Percentiles rank a stretch among this genome's conserved stretches.
Evolutionary conservation across 2,888 invertebrate species (phyloP).

Genomic region (Luperina testacea): DNA sequence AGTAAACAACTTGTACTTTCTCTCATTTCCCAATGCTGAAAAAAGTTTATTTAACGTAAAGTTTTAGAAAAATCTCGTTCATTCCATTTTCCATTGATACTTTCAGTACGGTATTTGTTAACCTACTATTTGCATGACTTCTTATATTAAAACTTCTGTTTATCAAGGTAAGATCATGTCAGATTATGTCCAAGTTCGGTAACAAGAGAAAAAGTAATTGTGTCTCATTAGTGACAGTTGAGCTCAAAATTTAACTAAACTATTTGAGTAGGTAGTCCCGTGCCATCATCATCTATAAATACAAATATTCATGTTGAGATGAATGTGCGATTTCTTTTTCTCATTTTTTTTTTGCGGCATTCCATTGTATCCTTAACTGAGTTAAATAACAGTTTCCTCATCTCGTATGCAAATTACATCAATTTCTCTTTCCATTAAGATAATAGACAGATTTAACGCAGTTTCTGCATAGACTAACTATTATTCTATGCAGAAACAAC

Average conservation of each 20-base stretch:
- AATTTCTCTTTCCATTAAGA: conserved; percentile 59
- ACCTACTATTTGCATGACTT: neutral
- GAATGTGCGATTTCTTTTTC: neutral
- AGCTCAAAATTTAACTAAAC: neutral
- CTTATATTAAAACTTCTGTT: neutral
- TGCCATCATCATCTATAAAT: too few species aligned
- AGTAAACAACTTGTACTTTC: conserved; percentile 21
- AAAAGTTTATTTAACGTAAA: conserved; percentile 1
- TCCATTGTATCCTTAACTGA: conserved; percentile 10
- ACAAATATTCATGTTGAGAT: neutral
- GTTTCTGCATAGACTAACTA: conserved; percentile 41
- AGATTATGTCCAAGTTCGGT: neutral
- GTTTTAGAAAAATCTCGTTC: neutral
- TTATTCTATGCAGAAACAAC: conserved; percentile 18
- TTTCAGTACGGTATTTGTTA: neutral
- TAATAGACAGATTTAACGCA: conserved; percentile 45
- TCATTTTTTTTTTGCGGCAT: conserved; percentile 9
- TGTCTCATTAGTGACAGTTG: neutral
- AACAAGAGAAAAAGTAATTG: neutral
- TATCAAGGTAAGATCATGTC: neutral
- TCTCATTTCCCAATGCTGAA: conserved; percentile 2
- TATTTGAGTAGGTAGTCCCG: neutral
- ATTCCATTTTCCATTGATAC: conserved; percentile 1
- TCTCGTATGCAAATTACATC: conserved; percentile 48
- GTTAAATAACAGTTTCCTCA: conserved; percentile 44